Conservation (phyloP, 2,888 invertebrate species). For the Ischnura elegans region DNA sequence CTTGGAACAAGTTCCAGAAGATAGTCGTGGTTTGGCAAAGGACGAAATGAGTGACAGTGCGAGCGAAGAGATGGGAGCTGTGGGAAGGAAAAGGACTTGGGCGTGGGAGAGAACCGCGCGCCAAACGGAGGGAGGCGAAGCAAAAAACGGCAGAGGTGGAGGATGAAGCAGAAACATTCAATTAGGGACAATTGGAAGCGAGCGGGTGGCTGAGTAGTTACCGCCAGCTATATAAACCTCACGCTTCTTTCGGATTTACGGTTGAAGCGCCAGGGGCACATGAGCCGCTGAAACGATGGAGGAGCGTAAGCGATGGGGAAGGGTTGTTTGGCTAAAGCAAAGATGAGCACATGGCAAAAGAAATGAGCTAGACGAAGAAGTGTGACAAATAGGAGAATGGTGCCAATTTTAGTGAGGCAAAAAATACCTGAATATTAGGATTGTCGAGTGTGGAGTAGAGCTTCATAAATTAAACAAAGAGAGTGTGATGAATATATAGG, state of each 20-base stretch:
- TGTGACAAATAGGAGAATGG: not conserved
- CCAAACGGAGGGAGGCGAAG: not conserved
- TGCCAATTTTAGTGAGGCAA: too few species aligned
- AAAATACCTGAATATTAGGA: not conserved
- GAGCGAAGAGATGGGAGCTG: not conserved
- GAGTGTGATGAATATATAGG: not conserved
- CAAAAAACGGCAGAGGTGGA: not conserved
- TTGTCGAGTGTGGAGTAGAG: not conserved
- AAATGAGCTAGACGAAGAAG: not conserved
- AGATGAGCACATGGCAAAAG: not conserved
- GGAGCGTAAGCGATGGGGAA: not conserved
- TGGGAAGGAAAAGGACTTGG: not conserved
- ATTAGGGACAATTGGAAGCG: not conserved
- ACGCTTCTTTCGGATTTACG: slow-evolving; percentile 2
- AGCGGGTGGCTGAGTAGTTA: not conserved
- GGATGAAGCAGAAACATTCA: not conserved
- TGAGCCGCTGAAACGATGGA: not conserved
- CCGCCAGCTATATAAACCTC: not conserved
- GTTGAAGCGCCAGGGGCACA: not conserved
- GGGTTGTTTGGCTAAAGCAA: not conserved
- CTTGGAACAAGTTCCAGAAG: not conserved
- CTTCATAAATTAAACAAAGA: not conserved
- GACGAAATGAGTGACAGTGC: not conserved
- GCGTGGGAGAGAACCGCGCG: not conserved
- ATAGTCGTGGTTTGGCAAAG: not conserved